Percentiles rank a stretch among this genome's conserved stretches.
These are phyloP conservation scores for Ptilorrhoa leucosticta DNA, from an alignment of 2,113 vertebrate species.

Conservation along the genomic window DNA sequence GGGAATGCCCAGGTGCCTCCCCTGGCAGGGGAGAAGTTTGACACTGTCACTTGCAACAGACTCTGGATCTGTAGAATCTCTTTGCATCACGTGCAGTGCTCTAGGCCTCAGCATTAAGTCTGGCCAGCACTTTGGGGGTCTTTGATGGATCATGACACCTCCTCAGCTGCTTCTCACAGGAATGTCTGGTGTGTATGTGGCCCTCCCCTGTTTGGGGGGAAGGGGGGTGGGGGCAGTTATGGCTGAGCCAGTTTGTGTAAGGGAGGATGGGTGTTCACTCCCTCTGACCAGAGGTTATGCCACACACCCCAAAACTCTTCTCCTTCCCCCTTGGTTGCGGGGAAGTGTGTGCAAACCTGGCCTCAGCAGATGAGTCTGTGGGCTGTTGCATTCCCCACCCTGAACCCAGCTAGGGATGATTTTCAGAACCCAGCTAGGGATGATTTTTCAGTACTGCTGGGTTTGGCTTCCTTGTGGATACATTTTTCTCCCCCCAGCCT, in stretches of 20 bases:
- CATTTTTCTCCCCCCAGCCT: not conserved
- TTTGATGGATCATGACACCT: not conserved
- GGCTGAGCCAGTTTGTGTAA: not conserved
- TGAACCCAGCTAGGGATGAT: not conserved
- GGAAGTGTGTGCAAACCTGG: not conserved
- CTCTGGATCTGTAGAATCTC: not conserved
- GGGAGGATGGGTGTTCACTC: no score
- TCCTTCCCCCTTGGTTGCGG: not conserved
- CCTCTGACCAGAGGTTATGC: not conserved
- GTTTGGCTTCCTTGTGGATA: not conserved
- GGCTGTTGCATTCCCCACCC: not conserved
- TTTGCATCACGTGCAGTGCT: fast-evolving
- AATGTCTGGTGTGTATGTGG: fast-evolving
- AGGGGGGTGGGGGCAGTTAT: fast-evolving
- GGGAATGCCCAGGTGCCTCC: not conserved
- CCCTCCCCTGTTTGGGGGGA: not conserved
- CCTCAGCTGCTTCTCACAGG: not conserved
- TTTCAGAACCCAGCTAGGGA: not conserved
- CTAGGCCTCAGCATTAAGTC: not conserved
- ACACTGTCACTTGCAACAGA: not conserved
- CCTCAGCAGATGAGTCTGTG: not conserved
- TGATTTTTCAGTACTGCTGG: not conserved
- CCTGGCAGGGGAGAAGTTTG: no score
- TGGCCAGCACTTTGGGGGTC: no score
- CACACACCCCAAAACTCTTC: not conserved